Base-by-base conservation (phyloP, 2,113 vertebrate genomes). In the Leptosomus discolor region DNA sequence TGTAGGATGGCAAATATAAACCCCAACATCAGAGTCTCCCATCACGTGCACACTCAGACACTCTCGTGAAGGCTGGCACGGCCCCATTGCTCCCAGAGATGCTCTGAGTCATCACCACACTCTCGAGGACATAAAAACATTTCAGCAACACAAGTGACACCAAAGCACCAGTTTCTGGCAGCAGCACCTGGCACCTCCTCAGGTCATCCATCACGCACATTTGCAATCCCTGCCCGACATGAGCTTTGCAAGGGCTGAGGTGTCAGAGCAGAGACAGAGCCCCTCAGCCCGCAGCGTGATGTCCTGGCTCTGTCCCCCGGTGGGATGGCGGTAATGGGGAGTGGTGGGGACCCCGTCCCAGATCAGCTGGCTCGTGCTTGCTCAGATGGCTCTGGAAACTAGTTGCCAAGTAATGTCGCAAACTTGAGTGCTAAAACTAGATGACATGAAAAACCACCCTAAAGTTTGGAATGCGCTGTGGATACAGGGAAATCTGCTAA, bases 301-400 rank as follows among this genome's bases (percentile, higher is more conserved):
- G 41, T 3, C 9, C 16, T 0, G 0, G 3, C 15, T n/a, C n/a
- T 58, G 18, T 71, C 12, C 21, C 58, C 20, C 0, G 0, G 32
- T 0, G 2, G 29, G 46, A 8, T 1, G 7, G 22, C 0, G 1
- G 22, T 29, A 7, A 23, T 0, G 1, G 56, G 23, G 15, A 37
- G 8, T 0, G 0, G 17, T 36, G 48, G 39, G 4, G 6, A 2
- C 15, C 18, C 7, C 2, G 2, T 43, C 68, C n/a, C 53, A 54
- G 90, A 37, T 67, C 79, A 75, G 79, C 34, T 75, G 41, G 30
- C 7, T 22, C 0, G 0, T 45, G 21, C 32, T 79, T 51, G 30
- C 43, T 79, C 29, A 6, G 32, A 63, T 15, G 64, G 61, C 5
- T 79, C 70, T 77, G 18, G 34, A 81, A 71, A 37, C 11, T 2